These are phyloP conservation scores for Cnemophilus loriae DNA, from an alignment of 2,113 vertebrate genomes.

Conservation along the genomic window DNA sequence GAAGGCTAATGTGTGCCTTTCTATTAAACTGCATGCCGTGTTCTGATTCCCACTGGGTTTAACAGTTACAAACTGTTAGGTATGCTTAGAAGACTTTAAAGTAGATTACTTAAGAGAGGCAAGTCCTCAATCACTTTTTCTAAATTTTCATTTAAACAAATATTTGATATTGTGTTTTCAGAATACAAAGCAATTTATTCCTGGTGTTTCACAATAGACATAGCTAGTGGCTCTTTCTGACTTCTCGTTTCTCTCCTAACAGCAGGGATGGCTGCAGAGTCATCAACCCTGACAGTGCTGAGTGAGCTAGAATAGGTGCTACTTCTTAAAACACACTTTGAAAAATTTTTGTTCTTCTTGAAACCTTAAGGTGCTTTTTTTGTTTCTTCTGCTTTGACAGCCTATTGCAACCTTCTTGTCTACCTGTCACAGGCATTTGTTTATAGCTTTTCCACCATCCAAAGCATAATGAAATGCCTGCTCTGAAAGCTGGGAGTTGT, in stretches of 20 bases:
- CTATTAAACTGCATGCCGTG: neutral
- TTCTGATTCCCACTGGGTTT: neutral
- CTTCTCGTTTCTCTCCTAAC: neutral
- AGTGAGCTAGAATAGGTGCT: neutral
- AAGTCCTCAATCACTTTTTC: neutral
- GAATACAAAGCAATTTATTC: neutral
- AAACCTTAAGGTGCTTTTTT: neutral
- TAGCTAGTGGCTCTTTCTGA: neutral
- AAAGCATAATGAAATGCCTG: conserved; percentile 45
- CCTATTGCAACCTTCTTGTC: conserved; percentile 40
- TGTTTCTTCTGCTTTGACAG: conserved; percentile 40
- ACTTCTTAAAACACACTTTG: neutral
- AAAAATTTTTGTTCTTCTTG: conserved; percentile 25
- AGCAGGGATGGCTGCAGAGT: neutral
- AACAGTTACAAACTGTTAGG: neutral
- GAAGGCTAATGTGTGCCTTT: neutral
- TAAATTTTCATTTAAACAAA: neutral
- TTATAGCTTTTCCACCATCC: conserved; percentile 25
- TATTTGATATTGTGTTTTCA: neutral
- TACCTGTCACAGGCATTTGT: conserved; percentile 51
- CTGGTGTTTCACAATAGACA: neutral
- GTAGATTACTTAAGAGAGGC: neutral
- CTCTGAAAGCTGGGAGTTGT: neutral
- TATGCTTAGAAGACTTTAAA: neutral
- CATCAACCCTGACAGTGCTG: neutral